A percentile compares a stretch with the other conserved stretches of the same genome.
These are phyloP conservation scores for Lasioglossum lativentre DNA, from an alignment of 2,888 invertebrate species.

Conservation along the genomic window DNA sequence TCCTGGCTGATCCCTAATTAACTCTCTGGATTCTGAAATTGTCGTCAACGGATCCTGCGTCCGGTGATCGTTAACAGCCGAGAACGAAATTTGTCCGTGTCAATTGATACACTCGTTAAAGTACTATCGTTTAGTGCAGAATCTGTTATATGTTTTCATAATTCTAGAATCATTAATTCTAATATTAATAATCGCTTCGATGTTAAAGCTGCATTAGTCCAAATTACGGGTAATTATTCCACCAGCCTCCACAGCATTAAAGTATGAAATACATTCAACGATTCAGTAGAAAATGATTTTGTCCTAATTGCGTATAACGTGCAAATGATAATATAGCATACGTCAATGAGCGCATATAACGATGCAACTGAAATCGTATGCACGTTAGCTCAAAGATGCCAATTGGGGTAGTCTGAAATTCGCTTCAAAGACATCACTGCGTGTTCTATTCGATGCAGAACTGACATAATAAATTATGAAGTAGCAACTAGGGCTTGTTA, in stretches of 20 bases:
- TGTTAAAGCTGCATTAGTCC: not conserved
- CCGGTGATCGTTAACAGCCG: not conserved
- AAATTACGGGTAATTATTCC: not conserved
- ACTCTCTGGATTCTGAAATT: conserved; percentile 6
- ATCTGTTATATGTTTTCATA: not conserved
- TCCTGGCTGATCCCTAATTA: conserved; percentile 17
- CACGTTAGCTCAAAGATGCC: conserved; percentile 3
- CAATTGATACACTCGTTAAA: not conserved
- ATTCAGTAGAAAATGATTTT: not conserved
- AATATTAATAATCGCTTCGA: not conserved
- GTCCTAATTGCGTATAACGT: not conserved
- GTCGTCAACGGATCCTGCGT: not conserved
- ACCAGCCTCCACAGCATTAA: not conserved
- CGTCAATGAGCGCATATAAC: not conserved
- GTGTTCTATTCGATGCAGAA: conserved; percentile 16
- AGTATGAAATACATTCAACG: not conserved
- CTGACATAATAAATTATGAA: conserved; percentile 41
- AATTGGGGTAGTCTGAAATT: conserved; percentile 13
- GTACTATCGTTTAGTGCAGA: not conserved
- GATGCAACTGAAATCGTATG: not conserved
- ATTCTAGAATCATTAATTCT: not conserved
- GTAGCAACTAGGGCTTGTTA: conserved; percentile 37
- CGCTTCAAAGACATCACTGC: not conserved
- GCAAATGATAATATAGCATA: not conserved
- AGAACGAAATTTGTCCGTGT: not conserved